Evolutionary conservation across 2,797 vertebrate genomes (phyloP), one percentile per base, ranked within the genome.

Genomic region (Galagoides demidoff): DNA sequence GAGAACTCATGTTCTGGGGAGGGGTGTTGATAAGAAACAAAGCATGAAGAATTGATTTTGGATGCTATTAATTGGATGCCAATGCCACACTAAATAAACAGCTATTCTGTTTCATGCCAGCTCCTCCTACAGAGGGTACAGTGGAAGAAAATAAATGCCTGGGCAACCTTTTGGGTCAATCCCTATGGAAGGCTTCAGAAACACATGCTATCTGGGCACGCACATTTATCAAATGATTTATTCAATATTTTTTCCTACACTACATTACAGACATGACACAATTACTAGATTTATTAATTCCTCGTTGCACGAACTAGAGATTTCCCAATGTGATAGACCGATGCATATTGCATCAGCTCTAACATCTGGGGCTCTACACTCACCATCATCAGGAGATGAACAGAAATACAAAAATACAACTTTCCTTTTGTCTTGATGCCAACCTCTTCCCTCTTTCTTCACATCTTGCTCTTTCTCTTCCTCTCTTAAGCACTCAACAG

Each of bases 281-380:
- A 97, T 98, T 98, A 98, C 97, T 97, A 98, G 98, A 98, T 98
- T 97, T 98, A 98, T 98, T 98, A 98, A 98, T 98, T 98, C 97
- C 91, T 94, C 87, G 90, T 97, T 94, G 66, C 97, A 97, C 97
- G 97, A 97, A 97, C 97, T 98, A 97, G 95, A 98, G 97, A 98
- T 98, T 98, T 98, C 98, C 97, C 98, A 96, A 93, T 95, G 98
- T 98, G 98, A 95, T 95, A 94, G 97, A 95, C 94, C 97, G 92
- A 96, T 94, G 77, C 92, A 97, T 97, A 95, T 97, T 95, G 93
- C 88, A 97, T 96, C 96, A 96, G 89, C 85, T 93, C 87, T 93
- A 95, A 96, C 97, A 97, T 97, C 98, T 98, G 95, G 97, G 97
- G 88, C 97, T 97, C 96, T 98, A 95, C 85, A 97, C 96, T 96